These are phyloP conservation scores for Diadema setosum DNA, from an alignment of 35 echinoderm and acorn worm genomes.

Conservation along the genomic window DNA sequence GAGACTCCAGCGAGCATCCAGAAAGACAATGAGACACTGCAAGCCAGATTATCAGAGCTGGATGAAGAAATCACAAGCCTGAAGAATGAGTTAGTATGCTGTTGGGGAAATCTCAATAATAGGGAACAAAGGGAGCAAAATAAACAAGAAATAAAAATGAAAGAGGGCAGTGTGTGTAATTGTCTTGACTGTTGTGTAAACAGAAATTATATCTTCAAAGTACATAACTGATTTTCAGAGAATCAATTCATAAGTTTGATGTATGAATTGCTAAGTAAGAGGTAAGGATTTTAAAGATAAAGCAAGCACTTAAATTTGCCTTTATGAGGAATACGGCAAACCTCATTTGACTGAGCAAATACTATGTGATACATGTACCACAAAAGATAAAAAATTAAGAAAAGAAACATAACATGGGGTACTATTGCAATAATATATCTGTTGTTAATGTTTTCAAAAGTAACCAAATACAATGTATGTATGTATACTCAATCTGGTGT, in stretches of 20 bases:
- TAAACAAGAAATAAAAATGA: background rate
- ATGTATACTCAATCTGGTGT: no score
- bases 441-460: no score
- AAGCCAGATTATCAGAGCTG: background rate
- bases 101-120: background rate
- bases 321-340: no score
- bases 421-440: no score
- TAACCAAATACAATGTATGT: no score
- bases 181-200: background rate
- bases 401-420: no score
- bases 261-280: background rate
- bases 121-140: background rate
- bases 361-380: no score
- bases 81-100: constrained; percentile 7
- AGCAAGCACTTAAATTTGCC: no score
- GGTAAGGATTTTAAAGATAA: no score
- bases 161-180: background rate
- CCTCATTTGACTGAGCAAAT: no score
- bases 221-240: background rate
- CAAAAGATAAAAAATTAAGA: no score
- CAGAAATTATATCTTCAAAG: background rate
- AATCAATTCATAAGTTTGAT: background rate
- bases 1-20: background rate
- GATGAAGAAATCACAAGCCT: background rate
- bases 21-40: background rate